Evolutionary conservation across 2,888 invertebrate species (phyloP).

Genomic region (Agrochola litura): DNA sequence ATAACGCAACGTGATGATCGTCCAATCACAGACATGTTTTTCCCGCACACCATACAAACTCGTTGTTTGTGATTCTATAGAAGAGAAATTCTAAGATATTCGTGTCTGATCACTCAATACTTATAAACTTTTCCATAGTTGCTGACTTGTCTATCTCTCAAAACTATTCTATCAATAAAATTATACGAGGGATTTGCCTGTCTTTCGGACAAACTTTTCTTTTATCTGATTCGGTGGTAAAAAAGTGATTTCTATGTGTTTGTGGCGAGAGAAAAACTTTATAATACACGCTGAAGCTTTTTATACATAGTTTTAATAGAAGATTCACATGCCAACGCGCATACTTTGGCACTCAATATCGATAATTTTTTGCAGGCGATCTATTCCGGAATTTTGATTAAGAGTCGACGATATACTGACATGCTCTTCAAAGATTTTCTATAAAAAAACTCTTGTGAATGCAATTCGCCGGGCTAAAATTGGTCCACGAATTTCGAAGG

Average conservation of each 20-base stretch:
- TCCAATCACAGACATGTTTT: neutral
- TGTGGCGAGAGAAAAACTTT: neutral
- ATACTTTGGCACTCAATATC: slow-evolving; percentile 23
- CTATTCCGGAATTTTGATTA: slow-evolving; percentile 42
- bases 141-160: slow-evolving; percentile 12
- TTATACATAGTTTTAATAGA: neutral
- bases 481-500: neutral
- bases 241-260: slow-evolving; percentile 28
- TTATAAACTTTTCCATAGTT: slow-evolving; percentile 16
- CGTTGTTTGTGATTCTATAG: neutral
- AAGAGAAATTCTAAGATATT: neutral
- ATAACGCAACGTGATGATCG: neutral
- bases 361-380: slow-evolving; percentile 40
- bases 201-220: slow-evolving; percentile 15
- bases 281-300: neutral
- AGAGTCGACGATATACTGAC: slow-evolving; percentile 31
- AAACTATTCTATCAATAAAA: slow-evolving; percentile 31
- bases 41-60: neutral
- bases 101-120: neutral
- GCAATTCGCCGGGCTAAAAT: slow-evolving; percentile 29
- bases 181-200: slow-evolving; percentile 21
- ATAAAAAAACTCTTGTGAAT: slow-evolving; percentile 8
- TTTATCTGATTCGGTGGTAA: slow-evolving; percentile 28
- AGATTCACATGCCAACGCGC: neutral
- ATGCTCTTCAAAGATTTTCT: neutral